Evolutionary conservation across 2,888 invertebrate genomes (phyloP), one percentile per base, ranked within the genome.

Genomic region (Conchocele bisecta): DNA sequence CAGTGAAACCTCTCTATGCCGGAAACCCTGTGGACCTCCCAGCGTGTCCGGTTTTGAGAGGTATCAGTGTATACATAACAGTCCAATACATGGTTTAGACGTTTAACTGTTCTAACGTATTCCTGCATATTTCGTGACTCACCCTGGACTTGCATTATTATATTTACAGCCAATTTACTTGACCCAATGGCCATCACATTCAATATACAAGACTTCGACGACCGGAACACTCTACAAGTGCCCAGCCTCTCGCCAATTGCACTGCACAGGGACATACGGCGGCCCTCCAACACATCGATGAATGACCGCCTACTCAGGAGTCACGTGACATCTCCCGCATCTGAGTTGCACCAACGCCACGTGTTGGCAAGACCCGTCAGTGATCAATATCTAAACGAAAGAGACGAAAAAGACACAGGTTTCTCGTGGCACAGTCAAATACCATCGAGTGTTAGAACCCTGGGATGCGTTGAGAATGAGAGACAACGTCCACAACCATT

Each of bases 391-490:
- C 59, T 76, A 22, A 72, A 68, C 31, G 28, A 41, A 6, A 68
- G 63, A n/a, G 29, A 31, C 15, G 69, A 66, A 35, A 73, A 69
- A 22, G 76, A 76, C 24, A 75, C 69, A 29, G 75, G 66, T 0
- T 72, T 76, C 20, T 76, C 76, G 3, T 76, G 76, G 76, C 72
- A 76, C 22, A 72, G 69, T 41, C 72, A 76, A 33, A 66, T 76
- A 51, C 72, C 76, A 9, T 33, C 65, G 3, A 76, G 76, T 29
- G 71, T 68, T 13, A 72, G 73, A 29, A 76, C 76, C 2, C 54
- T 76, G 9, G 72, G 76, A 17, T 73, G 76, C 60, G 76, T 73
- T 37, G 76, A 76, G 28, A 58, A 58, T 29, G 63, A 59, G 1
- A 48, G 42, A 13, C 39, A 63, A 13, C 13, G 22, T 3, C 37